Evolutionary conservation across 2,113 vertebrate species (phyloP).

Genomic region (Scopus umbretta): DNA sequence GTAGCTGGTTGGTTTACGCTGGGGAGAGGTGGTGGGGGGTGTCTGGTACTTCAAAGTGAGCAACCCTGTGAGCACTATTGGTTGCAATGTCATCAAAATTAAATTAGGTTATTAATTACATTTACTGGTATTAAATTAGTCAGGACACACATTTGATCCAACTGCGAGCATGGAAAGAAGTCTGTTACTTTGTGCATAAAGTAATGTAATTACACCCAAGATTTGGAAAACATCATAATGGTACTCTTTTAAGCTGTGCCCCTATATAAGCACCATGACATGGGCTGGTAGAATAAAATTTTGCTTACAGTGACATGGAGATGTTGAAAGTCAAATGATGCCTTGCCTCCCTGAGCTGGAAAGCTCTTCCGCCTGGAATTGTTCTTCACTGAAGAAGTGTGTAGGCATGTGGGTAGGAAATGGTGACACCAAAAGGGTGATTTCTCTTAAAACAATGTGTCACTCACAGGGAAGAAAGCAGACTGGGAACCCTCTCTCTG

Average conservation of each 20-base stretch:
- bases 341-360: neutral
- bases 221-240: neutral
- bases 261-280: neutral
- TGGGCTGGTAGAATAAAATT: neutral
- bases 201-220: neutral
- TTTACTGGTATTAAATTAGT: neutral
- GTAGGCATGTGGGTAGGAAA: neutral
- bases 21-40: neutral
- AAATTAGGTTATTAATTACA: slow-evolving; percentile 19
- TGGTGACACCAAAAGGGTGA: neutral
- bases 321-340: neutral
- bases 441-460: neutral
- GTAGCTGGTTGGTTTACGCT: neutral
- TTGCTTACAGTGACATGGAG: neutral
- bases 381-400: neutral
- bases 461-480: neutral
- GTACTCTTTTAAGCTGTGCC: neutral
- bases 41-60: neutral
- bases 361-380: neutral
- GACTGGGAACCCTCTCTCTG: neutral
- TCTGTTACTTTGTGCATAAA: neutral
- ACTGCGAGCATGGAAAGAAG: neutral
- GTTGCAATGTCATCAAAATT: neutral
- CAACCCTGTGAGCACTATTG: neutral
- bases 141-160: neutral